Conservation (phyloP, 2,888 invertebrate genomes). For the Aphodius sticticus region DNA sequence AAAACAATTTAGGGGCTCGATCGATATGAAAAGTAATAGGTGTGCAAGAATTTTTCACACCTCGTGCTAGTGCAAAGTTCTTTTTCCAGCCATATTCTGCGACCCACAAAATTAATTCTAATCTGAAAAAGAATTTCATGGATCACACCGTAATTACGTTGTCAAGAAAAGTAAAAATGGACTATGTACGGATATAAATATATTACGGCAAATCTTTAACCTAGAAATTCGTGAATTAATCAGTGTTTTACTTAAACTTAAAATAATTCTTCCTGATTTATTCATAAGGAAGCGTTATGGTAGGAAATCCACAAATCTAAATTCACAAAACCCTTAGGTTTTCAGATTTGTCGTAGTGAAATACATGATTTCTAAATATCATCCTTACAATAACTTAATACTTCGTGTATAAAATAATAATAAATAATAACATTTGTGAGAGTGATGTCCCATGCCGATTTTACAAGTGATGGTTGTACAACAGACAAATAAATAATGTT, state of each 20-base stretch:
- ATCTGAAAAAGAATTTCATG: not conserved
- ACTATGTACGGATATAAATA: conserved; percentile 4
- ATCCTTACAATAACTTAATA: conserved; percentile 18
- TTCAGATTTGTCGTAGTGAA: not conserved
- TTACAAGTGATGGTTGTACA: conserved; percentile 8
- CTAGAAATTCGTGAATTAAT: too few relatives aligned
- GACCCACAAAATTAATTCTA: conserved; percentile 6
- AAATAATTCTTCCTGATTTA: too few relatives aligned
- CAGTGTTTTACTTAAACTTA: too few relatives aligned
- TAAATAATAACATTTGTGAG: conserved; percentile 17
- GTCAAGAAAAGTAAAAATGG: conserved; percentile 4
- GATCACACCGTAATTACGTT: not conserved
- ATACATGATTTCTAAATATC: not conserved
- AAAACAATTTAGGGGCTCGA: not conserved
- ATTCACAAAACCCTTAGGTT: too few relatives aligned
- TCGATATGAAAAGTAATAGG: not conserved
- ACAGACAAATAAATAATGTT: conserved; percentile 21
- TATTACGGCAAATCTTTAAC: not conserved
- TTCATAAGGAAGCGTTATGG: too few relatives aligned
- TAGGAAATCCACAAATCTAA: too few relatives aligned
- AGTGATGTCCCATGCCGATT: not conserved
- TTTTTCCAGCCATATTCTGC: conserved; percentile 19
- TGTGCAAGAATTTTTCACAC: not conserved
- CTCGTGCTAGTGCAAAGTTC: conserved; percentile 7
- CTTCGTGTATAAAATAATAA: conserved; percentile 14